These are phyloP conservation scores for Taxidea taxus DNA, from an alignment of 2,113 vertebrate genomes.

Conservation along the genomic window DNA sequence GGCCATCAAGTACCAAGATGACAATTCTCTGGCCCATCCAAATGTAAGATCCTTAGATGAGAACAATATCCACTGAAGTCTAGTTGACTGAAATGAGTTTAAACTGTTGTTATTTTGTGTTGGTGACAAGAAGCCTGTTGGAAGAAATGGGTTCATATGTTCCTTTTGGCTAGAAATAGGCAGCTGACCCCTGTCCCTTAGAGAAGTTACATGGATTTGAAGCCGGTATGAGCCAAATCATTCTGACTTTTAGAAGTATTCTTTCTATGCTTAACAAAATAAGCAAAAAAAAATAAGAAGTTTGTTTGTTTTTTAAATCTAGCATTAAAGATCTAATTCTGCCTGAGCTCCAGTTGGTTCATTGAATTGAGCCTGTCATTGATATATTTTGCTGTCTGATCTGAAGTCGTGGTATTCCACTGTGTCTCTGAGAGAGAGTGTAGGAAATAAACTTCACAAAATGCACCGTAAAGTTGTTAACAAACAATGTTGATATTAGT, in stretches of 20 bases:
- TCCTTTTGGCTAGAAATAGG: not conserved
- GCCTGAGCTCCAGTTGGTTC: not conserved
- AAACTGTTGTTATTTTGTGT: not conserved
- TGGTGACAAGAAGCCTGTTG: not conserved
- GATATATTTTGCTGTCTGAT: not conserved
- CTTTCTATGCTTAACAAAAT: not conserved
- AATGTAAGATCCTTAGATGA: conserved; percentile 86
- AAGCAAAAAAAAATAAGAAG: not conserved
- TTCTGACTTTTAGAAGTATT: not conserved
- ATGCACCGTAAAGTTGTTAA: not conserved
- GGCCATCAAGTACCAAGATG: conserved; percentile 93
- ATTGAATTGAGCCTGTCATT: not conserved
- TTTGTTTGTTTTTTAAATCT: not conserved
- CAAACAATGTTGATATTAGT: not conserved
- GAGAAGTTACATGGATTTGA: not conserved
- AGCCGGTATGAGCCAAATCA: not conserved
- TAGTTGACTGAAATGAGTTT: not conserved
- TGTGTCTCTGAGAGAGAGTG: not conserved
- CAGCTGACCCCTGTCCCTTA: not conserved
- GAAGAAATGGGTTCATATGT: not conserved
- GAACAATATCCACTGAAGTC: not conserved
- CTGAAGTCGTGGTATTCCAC: not conserved
- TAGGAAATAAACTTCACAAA: not conserved
- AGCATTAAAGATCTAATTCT: not conserved
- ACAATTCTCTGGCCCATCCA: conserved; percentile 92